Evolutionary conservation across 2,113 vertebrate genomes (phyloP).

Genomic region (Zingel zingel): DNA sequence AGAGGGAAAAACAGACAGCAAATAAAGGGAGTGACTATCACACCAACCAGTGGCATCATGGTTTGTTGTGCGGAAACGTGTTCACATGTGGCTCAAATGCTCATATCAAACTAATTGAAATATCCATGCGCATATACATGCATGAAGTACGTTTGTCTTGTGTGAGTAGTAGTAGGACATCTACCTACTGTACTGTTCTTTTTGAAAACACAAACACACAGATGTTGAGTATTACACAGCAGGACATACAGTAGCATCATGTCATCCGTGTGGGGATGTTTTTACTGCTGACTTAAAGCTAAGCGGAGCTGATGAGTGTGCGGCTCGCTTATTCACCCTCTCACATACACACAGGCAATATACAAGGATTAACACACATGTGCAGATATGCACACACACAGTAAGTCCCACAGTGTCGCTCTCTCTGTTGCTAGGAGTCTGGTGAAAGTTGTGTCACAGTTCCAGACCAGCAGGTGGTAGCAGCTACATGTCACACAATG

Average conservation of each 20-base stretch:
- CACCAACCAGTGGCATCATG: neutral
- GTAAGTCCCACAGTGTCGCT: neutral
- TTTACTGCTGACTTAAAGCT: neutral
- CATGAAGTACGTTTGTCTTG: neutral
- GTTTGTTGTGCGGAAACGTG: neutral
- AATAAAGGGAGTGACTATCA: neutral
- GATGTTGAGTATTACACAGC: neutral
- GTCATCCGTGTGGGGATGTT: neutral
- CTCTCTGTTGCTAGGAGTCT: neutral
- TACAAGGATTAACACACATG: neutral
- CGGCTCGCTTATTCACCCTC: no score
- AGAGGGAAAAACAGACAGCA: slow-evolving; percentile 5
- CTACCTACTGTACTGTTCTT: neutral
- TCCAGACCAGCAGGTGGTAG: slow-evolving; percentile 36
- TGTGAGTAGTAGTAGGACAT: neutral
- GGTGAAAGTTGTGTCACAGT: neutral
- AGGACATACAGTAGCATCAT: neutral
- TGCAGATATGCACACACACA: neutral
- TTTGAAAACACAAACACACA: neutral
- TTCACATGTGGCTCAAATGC: neutral
- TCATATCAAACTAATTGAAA: neutral
- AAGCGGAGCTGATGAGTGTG: neutral
- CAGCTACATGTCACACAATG: neutral
- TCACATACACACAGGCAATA: no score
- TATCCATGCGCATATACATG: no score